Evolutionary conservation across 2,888 invertebrate genomes (phyloP), one percentile per base, ranked within the genome.

Genomic region (Euplagia quadripunctaria): DNA sequence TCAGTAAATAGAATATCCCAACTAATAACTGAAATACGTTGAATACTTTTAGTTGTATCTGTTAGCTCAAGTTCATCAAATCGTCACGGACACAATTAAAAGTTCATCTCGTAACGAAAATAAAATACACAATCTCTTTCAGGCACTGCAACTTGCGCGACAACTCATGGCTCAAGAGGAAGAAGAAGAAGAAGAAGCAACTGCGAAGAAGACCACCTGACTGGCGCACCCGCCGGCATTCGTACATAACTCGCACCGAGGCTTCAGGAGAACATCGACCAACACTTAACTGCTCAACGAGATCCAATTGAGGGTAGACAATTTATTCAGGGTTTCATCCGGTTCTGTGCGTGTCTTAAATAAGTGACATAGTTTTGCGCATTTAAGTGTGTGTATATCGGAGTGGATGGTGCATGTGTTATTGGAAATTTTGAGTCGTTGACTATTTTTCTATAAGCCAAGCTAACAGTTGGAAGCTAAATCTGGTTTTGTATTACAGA

Each of bases 101-200:
- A 16, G 14, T 31, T 51, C 4, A 63, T 14, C 16, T 16, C 14
- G 43, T 20, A 43, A 41, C 31, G 9, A 8, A 68, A 69, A 31
- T 64, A 20, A 70, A 70, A 64, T 63, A 63, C 14, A 64, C n/a
- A 17, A 31, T 31, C 31, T 31, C 55, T 92, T 93, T 14, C 98
- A 99, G 93, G 99, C 99, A 0, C 97, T 99, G 11, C 98, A 99
- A 92, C 93, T 99, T 88, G 99, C 99, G 43, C 97, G 99, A 85
- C 98, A 99, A 93, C 96, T 99, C 81, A 97, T 99, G 96, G 97
- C 98, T 82, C 98, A 99, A 89, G 99, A 99, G 74, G 98, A 98
- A 49, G 98, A 98, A 2, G 98, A 98, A 0, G 98, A 98, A 2
- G 97, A 97, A 0, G 97, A 97, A 31, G 5, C n/a, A n/a, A 6